Evolutionary conservation across 2,888 invertebrate genomes (phyloP).

Genomic region (Dynastes maya): DNA sequence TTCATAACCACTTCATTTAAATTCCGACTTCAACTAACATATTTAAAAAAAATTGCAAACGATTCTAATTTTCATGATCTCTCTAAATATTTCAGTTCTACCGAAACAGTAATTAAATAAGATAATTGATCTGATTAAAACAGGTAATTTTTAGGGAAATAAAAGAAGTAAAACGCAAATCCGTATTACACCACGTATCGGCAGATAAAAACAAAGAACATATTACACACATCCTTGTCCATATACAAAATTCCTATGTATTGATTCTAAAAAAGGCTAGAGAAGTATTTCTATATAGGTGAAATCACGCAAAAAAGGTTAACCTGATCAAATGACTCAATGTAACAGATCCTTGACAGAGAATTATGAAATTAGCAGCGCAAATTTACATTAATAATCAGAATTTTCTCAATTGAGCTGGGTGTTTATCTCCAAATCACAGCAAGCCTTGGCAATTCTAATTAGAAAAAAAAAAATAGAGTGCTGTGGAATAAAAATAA

Average conservation of each 20-base stretch:
- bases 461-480: background rate
- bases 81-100: no score
- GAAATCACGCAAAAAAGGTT: background rate
- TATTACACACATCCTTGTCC: background rate
- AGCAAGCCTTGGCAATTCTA: background rate
- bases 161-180: background rate
- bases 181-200: background rate
- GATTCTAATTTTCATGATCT: no score
- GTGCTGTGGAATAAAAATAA: background rate
- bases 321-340: background rate
- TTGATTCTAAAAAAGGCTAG: background rate
- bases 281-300: background rate
- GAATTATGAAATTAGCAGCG: no score
- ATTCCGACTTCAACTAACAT: no score
- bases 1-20: no score
- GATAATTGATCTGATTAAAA: no score
- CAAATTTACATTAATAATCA: no score
- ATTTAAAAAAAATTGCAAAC: no score
- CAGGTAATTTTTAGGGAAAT: background rate
- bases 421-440: background rate
- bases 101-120: no score
- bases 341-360: background rate
- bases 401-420: no score
- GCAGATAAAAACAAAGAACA: background rate
- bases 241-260: background rate